Base-by-base conservation (phyloP, 2,888 invertebrate genomes). In the Agonopterix subpropinquella region DNA sequence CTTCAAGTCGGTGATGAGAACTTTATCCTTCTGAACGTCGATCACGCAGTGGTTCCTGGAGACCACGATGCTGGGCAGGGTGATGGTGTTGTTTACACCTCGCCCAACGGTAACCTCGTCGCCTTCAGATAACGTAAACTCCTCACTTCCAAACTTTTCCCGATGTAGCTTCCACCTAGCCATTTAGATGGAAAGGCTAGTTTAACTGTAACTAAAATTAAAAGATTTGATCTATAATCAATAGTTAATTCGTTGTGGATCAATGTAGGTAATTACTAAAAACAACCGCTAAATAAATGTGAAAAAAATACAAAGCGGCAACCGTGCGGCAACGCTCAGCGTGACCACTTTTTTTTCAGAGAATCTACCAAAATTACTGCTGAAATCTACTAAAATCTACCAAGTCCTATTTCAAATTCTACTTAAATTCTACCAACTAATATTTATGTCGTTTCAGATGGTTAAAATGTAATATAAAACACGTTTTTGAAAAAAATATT, bases 31-130 rank as follows among this genome's bases (percentile, higher is more conserved):
- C 52, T 70, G 66, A 8, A 78, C 64, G 49, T 66, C 58, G 45
- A 88, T 57, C 41, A 73, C 53, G 66, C 87, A 87, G 54, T 88
- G 87, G 54, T 77, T 74, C 57, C 87, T 72, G 8, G 87, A 88
- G 62, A 88, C 73, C 8, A 82, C 79, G 54, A 80, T 67, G 56
- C 85, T 84, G 43, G 77, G 64, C 13, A 87, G 61, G 37, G 68
- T 59, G 57, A 88, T 73, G 36, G 57, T 72, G 57, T 83, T 87
- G 41, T 72, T 65, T 9, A 65, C 44, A 43, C 75, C 78, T 59
- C 88, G 65, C 39, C 88, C 88, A 11, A 88, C 67, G 41, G 81
- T 75, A 18, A 81, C 64, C 57, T 75, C 69, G 15, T 80, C 79
- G 11, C 80, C 84, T 58, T 80, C 80, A 7, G 61, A 48, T 39